Evolutionary conservation across 23 tunicate genomes (phyloP).

Genomic region (Styela plicata): DNA sequence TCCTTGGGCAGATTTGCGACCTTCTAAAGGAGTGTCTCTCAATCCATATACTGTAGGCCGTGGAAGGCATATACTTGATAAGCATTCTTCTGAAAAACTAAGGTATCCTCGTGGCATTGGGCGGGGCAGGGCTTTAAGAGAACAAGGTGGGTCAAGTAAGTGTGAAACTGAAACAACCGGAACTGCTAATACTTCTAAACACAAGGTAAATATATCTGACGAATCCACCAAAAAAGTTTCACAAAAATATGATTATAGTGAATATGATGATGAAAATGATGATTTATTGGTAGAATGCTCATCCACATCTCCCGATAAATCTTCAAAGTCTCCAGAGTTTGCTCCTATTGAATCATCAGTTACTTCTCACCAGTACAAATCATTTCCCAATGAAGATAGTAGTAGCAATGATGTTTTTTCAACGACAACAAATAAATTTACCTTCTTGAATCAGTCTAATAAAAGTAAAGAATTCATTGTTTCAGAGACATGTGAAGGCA

Average conservation of each 20-base stretch:
- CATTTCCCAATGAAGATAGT: no score
- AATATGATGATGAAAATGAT: not conserved
- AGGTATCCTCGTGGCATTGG: slow-evolving; percentile 5
- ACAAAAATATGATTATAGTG: not conserved
- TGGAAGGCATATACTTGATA: not conserved
- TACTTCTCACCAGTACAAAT: no score
- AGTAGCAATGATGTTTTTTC: not conserved
- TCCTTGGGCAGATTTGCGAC: not conserved
- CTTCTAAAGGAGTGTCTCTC: not conserved
- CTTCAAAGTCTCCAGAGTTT: not conserved
- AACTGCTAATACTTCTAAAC: not conserved
- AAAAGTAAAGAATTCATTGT: slow-evolving; percentile 17
- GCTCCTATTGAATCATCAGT: not conserved
- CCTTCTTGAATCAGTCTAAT: not conserved
- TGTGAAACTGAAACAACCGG: not conserved
- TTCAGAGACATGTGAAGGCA: not conserved
- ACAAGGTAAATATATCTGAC: not conserved
- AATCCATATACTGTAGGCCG: not conserved
- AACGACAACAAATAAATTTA: not conserved
- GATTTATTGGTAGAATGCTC: not conserved
- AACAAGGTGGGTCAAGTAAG: not conserved
- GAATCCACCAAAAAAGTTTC: not conserved
- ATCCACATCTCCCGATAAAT: not conserved
- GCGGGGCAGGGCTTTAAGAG: slow-evolving; percentile 2
- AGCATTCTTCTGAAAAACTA: not conserved